A percentile compares a stretch with the other conserved stretches of the same genome.
Conservation (phyloP, 2,888 invertebrate species). For the Nipponacmea schrenckii region DNA sequence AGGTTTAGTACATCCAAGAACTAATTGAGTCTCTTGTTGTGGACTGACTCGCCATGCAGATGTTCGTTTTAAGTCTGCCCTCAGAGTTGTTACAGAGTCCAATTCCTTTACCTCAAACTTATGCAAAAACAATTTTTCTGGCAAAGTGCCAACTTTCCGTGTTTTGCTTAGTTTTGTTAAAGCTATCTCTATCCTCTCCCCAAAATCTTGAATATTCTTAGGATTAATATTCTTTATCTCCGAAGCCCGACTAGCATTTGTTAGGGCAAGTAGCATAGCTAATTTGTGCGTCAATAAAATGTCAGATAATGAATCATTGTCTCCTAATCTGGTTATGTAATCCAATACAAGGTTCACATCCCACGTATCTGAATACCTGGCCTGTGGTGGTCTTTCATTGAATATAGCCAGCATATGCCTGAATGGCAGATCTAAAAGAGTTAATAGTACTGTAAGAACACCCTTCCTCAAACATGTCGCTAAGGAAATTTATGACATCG, state of each 20-base stretch:
- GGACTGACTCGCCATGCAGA: not conserved
- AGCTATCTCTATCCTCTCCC: not conserved
- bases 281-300: slow-evolving; percentile 8
- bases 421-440: slow-evolving; percentile 8
- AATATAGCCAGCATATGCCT: slow-evolving; percentile 22
- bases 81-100: too few relatives aligned
- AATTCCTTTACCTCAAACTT: not conserved
- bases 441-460: not conserved
- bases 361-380: slow-evolving; percentile 21
- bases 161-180: slow-evolving; percentile 10
- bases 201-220: not conserved
- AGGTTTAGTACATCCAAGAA: not conserved
- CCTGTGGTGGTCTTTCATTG: slow-evolving; percentile 18
- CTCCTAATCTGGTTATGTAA: slow-evolving; percentile 2
- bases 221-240: slow-evolving; percentile 18
- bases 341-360: slow-evolving; percentile 15
- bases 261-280: slow-evolving; percentile 16
- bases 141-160: slow-evolving; percentile 3
- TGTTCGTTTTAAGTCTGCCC: too few relatives aligned
- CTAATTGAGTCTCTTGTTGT: not conserved
- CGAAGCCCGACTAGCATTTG: slow-evolving; percentile 18
- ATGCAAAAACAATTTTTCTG: not conserved
- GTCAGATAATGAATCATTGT: not conserved
- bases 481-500: slow-evolving; percentile 12
- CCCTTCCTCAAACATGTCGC: not conserved